phyloP scores from a whole-genome alignment of 1,140 invertebrate genomes.

The Lepidotrigona ventralis region DNA sequence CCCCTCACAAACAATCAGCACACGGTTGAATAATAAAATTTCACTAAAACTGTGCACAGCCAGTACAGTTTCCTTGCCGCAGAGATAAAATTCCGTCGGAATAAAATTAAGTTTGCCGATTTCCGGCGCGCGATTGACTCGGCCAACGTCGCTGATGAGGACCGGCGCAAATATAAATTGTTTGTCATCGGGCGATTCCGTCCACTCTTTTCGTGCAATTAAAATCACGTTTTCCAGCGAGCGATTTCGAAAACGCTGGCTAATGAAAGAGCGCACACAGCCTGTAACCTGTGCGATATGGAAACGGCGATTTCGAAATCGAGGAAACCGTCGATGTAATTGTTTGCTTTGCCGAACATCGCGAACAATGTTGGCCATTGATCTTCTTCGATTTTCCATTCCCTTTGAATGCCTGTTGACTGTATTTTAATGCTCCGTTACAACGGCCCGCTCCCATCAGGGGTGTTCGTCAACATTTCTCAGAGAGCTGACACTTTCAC shows the following conservation, averaged over 20 bases:
- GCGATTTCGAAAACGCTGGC: neutral
- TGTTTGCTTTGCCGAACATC: neutral
- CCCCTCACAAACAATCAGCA: no score
- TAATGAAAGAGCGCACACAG: neutral
- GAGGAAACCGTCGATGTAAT: neutral
- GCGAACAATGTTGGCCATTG: no score
- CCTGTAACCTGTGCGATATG: neutral
- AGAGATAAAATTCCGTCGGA: no score
- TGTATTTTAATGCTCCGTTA: neutral
- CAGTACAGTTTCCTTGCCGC: neutral
- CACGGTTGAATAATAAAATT: neutral
- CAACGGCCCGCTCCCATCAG: neutral
- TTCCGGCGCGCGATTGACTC: neutral
- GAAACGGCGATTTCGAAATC: neutral
- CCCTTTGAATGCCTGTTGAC: neutral
- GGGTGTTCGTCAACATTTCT: neutral
- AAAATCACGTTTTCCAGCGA: neutral
- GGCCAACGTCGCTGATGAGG: neutral
- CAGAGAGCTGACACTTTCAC: neutral
- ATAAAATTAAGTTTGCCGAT: neutral
- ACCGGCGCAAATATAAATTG: neutral
- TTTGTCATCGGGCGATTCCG: neutral
- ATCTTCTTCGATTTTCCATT: neutral
- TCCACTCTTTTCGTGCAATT: neutral
- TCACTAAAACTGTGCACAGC: neutral